Evolutionary conservation across 2,797 vertebrate species (phyloP), one percentile per base, ranked within the genome.

Genomic region (Malacoctenus gilli): DNA sequence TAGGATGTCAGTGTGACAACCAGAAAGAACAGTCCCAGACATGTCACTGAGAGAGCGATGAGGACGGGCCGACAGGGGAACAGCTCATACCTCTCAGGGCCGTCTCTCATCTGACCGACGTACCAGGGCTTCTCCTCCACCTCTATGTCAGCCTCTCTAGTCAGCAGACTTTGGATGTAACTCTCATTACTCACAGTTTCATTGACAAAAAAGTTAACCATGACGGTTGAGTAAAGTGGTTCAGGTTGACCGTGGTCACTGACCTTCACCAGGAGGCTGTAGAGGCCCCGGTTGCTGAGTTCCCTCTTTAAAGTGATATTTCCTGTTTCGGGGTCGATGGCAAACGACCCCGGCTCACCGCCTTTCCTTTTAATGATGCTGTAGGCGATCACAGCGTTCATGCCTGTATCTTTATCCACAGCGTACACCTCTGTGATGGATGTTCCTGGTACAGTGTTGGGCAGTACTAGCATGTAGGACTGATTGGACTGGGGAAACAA

Each of bases 141-240:
- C 40, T 93, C 95, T 55, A 94, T 93, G 59, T 95, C 95, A 16
- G 93, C 88, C 65, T 95, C 95, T 72, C 92, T 94, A 74, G 92
- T 93, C 55, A 99, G 87, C 66, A 99, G 89, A 65, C 91, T 97
- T 79, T 95, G 95, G 22, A 99, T 95, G 69, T 97, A 98, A 71
- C 95, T 98, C 82, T 99, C 97, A 0, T 99, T 99, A 84, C 94
- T 96, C 51, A 98, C 93, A 0, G 96, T 98, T 68, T 99, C 97
- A 39, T 99, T 99, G 56, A 99, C 96, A 23, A 99, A 99, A 9
- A 99, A 91, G 83, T 99, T 98, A 51, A 99, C 96, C 93, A 98
- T 93, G 19, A 99, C 91, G 0, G 94, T 98, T 37, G 95, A 95
- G 65, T 97, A 92, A 9, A 99, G 95, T 0, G 97, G 95, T 47